Evolutionary conservation across 2,113 vertebrate genomes (phyloP).

Genomic region (Mustela nigripes): DNA sequence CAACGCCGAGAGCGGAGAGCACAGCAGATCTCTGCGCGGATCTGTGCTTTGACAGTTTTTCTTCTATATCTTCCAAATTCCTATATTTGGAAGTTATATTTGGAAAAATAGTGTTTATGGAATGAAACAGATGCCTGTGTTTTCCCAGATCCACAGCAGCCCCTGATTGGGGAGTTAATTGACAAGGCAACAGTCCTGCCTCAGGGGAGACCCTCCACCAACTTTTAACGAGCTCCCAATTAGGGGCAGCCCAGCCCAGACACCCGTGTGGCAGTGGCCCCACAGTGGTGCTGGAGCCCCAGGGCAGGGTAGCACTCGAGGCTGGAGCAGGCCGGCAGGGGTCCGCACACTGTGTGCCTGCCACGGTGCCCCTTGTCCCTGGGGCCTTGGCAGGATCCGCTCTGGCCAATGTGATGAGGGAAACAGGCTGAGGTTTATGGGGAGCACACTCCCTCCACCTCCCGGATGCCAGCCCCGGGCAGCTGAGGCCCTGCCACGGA

Average conservation of each 20-base stretch:
- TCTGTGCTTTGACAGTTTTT: not conserved
- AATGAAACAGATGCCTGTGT: not conserved
- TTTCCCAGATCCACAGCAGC: not conserved
- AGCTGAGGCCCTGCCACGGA: not conserved
- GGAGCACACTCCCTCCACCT: not conserved
- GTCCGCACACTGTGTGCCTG: not conserved
- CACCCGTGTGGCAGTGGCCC: not conserved
- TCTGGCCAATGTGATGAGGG: not conserved
- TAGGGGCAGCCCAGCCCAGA: not conserved
- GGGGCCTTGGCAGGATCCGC: not conserved
- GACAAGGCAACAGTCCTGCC: not conserved
- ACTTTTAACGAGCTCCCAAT: not conserved
- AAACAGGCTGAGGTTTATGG: not conserved
- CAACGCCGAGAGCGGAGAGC: not conserved
- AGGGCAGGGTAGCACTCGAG: rapidly evolving
- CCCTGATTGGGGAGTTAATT: not conserved
- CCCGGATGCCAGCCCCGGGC: not conserved
- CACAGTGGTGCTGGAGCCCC: not conserved
- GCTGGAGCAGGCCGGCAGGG: rapidly evolving
- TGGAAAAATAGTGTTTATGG: not conserved
- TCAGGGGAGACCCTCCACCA: not conserved
- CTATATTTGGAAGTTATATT: too few species aligned
- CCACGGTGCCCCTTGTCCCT: not conserved
- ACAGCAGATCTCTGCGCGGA: rapidly evolving
- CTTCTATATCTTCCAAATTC: not conserved